A percentile compares a stretch with the other conserved stretches of the same genome.
These are phyloP conservation scores for Campoletis sonorensis DNA, from an alignment of 1,140 invertebrate species.

Conservation along the genomic window DNA sequence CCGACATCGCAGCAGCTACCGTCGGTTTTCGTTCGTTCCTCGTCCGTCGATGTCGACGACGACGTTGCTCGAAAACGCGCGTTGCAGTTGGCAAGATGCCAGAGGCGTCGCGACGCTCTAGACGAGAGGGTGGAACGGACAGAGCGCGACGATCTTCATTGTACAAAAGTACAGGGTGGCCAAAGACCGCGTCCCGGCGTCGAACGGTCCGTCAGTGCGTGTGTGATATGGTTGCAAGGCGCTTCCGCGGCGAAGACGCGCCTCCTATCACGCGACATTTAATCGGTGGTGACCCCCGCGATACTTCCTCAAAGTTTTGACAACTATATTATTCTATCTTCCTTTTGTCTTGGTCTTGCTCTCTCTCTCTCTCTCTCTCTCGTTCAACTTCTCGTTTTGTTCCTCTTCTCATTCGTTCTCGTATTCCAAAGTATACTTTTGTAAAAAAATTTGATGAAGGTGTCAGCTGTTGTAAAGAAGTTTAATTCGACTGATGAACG, in stretches of 20 bases:
- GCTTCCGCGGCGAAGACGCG: conserved; percentile 68
- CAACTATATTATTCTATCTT: conserved; percentile 20
- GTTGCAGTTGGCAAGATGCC: conserved; percentile 67
- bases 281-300: conserved; percentile 49
- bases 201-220: conserved; percentile 73
- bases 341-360: background rate
- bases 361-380: background rate
- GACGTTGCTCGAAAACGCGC: conserved; percentile 33
- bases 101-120: conserved; percentile 69
- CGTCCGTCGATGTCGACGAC: conserved; percentile 49
- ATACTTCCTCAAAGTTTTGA: conserved; percentile 19
- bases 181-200: conserved; percentile 72
- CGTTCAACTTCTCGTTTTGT: background rate
- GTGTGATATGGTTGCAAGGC: conserved; percentile 74
- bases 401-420: background rate
- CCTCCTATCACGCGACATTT: conserved; percentile 65
- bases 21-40: conserved; percentile 21
- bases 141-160: conserved; percentile 59
- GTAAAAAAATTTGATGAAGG: background rate
- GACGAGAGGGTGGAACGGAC: conserved; percentile 73
- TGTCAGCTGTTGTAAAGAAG: background rate
- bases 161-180: conserved; percentile 51
- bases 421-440: background rate
- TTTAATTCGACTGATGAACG: background rate
- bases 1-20: conserved; percentile 4